Evolutionary conservation across 2,797 vertebrate species (phyloP).

Genomic region (Apodemus agrarius): DNA sequence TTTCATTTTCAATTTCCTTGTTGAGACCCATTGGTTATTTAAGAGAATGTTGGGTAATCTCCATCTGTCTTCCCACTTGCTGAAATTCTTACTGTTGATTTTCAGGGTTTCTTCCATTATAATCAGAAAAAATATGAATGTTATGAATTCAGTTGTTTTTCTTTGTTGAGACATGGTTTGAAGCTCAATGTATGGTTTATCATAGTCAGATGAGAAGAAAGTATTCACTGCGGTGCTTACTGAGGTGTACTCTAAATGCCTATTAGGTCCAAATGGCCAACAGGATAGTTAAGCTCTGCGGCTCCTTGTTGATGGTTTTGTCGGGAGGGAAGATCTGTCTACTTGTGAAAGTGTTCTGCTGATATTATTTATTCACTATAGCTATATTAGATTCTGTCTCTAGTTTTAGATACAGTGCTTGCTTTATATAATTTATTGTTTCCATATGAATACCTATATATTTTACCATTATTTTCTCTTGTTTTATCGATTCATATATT

Average conservation of each 20-base stretch:
- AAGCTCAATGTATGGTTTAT: neutral
- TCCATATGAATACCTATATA: neutral
- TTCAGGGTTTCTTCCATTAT: neutral
- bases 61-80: neutral
- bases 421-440: neutral
- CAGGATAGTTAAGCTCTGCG: neutral
- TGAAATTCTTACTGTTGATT: neutral
- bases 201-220: neutral
- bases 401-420: neutral
- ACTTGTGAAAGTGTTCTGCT: neutral
- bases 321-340: neutral
- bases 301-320: neutral
- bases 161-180: neutral
- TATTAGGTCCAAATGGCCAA: neutral
- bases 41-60: neutral
- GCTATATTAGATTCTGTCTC: neutral
- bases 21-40: neutral
- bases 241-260: neutral
- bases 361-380: neutral
- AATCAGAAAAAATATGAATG: neutral
- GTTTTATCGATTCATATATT: neutral
- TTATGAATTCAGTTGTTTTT: neutral
- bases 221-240: no score
- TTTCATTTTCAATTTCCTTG: neutral
- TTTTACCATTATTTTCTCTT: neutral